Base-by-base conservation (phyloP, 2,113 vertebrate species). In the Coracopsis vasa region DNA sequence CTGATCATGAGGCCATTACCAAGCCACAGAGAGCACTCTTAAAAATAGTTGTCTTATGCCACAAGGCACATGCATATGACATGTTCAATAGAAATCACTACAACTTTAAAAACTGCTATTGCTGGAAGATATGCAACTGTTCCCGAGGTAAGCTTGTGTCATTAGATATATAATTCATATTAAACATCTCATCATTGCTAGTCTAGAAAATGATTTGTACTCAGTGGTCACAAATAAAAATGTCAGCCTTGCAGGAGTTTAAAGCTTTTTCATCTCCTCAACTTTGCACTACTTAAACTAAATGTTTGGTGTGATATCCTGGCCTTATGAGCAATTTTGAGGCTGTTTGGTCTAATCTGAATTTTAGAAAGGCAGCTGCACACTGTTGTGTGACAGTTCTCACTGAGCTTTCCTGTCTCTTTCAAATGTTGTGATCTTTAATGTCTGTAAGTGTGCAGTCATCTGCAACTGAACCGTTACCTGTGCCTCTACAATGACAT, bases 281-380 rank as follows among this genome's bases (percentile, higher is more conserved):
- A 64, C 87, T 96, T 97, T 80, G n/a, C 29, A 82, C 39, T 11
- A 5, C 64, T 90, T 93, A 45, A 94, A 50, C 14, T 16, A 45
- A 88, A 71, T 73, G 69, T 87, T 87, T 88, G 73, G 64, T 94
- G 73, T 80, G 64, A 53, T 94, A 80, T 90, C 88, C 67, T 90
- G 93, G 53, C 45, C 95, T 80, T 65, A 18, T 53, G 81, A 94
- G 77, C 84, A 91, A 67, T 93, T 94, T 80, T 75, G 93, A 86
- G 82, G 88, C 79, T 72, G 53, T 93, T 96, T 96, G 81, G 84
- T 89, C 35, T 95, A 56, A 96, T 94, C 74, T 96, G 80, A 92
- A 78, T 95, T 95, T 94, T 75, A 27, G 88, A 47, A 45, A 72
- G 84, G 74, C 81, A 93, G 86, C 94, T 96, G 95, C 82, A 64